Base-by-base conservation (phyloP, 2,888 invertebrate genomes). In the Alviniconcha strummeri region DNA sequence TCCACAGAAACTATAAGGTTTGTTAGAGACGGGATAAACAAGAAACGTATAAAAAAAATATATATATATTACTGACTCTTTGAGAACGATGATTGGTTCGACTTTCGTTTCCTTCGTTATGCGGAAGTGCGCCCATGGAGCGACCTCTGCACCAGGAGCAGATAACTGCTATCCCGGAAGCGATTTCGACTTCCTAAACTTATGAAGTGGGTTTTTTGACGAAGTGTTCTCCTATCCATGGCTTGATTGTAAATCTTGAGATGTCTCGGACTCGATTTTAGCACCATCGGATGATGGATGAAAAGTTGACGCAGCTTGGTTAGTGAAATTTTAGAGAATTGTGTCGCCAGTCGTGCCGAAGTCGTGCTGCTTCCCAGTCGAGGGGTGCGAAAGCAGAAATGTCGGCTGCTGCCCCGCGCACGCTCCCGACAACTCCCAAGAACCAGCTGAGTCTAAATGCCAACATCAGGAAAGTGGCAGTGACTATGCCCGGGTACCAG, bases 401-500 rank as follows among this genome's bases (percentile, higher is more conserved):
- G 83, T 80, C 75, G 57, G 72, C 79, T 52, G 60, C 60, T 55
- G 15, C 69, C 17, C 67, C 56, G 71, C 72, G 78, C 4, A 82
- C 84, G 15, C 60, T 86, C 55, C 85, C 85, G 36, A 82, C 83
- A 15, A 86, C 87, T 9, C 87, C 88, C 15, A 82, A 57, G 54
- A 84, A 81, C 75, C 87, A 86, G 69, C 83, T 87, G 89, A 91
- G 71, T 80, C 84, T 74, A 19, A 80, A 85, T 82, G 85, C 83
- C 60, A 91, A 91, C 84, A 91, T 92, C 72, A 91, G 90, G 84
- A 92, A 92, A 86, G 92, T 93, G 64, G 92, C 92, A 11, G 90
- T 92, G 36, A 90, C 90, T 9, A 90, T 89, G 89, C 85, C 88
- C 4, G 89, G 89, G 19, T 83, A 86, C 76, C 90, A 90, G 72